phyloP scores from a whole-genome alignment of 2,797 vertebrate genomes.

The Neostethus bicornis region DNA sequence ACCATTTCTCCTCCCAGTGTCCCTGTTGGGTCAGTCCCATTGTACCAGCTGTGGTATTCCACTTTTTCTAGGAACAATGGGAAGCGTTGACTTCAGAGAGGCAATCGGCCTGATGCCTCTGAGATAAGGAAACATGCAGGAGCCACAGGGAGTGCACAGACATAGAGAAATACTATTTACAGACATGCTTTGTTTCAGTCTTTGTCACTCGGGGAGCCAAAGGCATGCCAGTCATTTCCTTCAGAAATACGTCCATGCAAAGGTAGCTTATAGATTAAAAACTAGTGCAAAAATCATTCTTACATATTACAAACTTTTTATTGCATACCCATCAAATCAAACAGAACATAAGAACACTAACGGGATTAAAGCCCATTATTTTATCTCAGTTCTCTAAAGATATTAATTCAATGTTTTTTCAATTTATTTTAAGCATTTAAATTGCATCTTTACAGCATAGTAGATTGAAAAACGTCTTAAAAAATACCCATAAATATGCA shows the following conservation, averaged over 20 bases:
- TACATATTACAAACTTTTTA: too few relatives aligned
- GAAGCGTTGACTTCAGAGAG: slow-evolving; percentile 67
- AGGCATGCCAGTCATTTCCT: slow-evolving; percentile 65
- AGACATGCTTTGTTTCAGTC: slow-evolving; percentile 66
- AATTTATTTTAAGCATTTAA: too few relatives aligned
- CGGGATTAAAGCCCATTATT: too few relatives aligned
- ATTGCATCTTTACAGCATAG: too few relatives aligned
- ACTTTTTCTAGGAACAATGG: slow-evolving; percentile 69
- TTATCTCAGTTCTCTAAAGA: too few relatives aligned
- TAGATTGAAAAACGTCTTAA: background rate
- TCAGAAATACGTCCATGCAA: too few relatives aligned
- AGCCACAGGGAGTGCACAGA: slow-evolving; percentile 55
- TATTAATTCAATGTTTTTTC: too few relatives aligned
- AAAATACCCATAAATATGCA: background rate
- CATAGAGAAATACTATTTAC: slow-evolving; percentile 64
- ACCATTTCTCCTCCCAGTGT: slow-evolving; percentile 10
- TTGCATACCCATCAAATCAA: too few relatives aligned
- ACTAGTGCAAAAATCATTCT: too few relatives aligned
- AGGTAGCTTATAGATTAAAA: too few relatives aligned
- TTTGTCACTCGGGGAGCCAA: slow-evolving; percentile 46
- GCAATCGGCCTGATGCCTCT: slow-evolving; percentile 49
- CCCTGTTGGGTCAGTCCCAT: slow-evolving; percentile 44
- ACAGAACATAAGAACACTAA: too few relatives aligned
- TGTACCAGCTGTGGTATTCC: slow-evolving; percentile 64
- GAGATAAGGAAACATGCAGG: slow-evolving; percentile 73